Evolutionary conservation across 1,140 invertebrate genomes (phyloP), one percentile per base, ranked within the genome.

Genomic region (Papilio xuthus): DNA sequence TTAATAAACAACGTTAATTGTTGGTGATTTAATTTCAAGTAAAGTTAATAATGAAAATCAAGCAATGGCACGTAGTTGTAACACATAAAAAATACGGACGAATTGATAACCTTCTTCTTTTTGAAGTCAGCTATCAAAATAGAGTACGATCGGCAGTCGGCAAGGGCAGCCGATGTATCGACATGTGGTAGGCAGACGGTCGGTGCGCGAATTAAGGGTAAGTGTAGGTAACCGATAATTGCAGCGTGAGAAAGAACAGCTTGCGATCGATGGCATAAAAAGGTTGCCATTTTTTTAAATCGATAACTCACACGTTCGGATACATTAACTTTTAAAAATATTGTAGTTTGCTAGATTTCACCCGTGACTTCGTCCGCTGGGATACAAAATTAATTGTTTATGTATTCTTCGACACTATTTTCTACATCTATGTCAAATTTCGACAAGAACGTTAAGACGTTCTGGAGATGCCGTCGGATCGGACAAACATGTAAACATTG

Each of bases 191-290:
- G 85, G 80, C 77, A 80, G 78, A 77, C 78, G 56, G 75, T 37
- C 76, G 79, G 69, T 80, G 79, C 80, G 84, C 60, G 83, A 91
- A 91, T 91, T 92, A 92, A 85, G 89, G 86, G 86, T 89, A 88
- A 90, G 89, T 90, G 89, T 84, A 86, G 88, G 86, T 82, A 88
- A 84, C 82, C 85, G 87, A 90, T 92, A 91, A 93, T 93, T 92
- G 87, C 84, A 87, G 83, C 91, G 91, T 93, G 91, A 84, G 91
- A 93, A 91, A 81, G 78, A 47, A 80, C 50, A 78, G 83, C 81
- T 82, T 79, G 79, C 18, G 77, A 67, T 69, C 81, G 82, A 82
- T 83, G 80, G 80, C 83, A 84, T 78, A 79, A 80, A 81, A 82
- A 23, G 23, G 60, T 67, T 67, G 60, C 60, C 60, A 67, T 18